Percentiles rank a stretch among this genome's conserved stretches.
Conservation (phyloP, 2,797 vertebrate genomes). For the Poecilia picta region DNA sequence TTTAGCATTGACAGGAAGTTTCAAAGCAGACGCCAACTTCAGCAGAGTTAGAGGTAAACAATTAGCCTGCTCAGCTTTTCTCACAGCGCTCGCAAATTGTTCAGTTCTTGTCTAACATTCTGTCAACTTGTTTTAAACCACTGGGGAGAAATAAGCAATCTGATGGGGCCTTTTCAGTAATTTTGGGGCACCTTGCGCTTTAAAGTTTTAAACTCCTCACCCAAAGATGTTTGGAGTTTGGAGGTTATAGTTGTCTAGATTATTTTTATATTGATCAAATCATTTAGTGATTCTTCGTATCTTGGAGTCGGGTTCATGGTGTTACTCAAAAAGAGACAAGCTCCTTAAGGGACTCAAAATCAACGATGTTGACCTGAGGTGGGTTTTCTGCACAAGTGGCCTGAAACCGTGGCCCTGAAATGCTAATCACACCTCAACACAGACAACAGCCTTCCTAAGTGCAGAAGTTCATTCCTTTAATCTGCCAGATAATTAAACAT, state of each 20-base stretch:
- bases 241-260: neutral
- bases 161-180: neutral
- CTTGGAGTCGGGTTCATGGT: neutral
- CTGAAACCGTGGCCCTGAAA: neutral
- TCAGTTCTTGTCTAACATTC: neutral
- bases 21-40: neutral
- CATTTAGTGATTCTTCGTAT: neutral
- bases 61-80: neutral
- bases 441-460: neutral
- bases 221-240: neutral
- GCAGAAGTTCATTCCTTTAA: neutral
- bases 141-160: neutral
- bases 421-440: neutral
- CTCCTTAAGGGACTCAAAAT: neutral
- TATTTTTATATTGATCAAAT: neutral
- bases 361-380: neutral
- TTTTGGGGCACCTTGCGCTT: neutral
- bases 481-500: constrained; percentile 7
- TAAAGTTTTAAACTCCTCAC: neutral
- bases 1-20: neutral
- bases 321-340: neutral
- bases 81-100: neutral
- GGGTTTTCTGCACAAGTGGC: neutral
- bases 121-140: neutral
- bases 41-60: neutral